Evolutionary conservation across 2,113 vertebrate genomes (phyloP).

Genomic region (Plectropomus leopardus): DNA sequence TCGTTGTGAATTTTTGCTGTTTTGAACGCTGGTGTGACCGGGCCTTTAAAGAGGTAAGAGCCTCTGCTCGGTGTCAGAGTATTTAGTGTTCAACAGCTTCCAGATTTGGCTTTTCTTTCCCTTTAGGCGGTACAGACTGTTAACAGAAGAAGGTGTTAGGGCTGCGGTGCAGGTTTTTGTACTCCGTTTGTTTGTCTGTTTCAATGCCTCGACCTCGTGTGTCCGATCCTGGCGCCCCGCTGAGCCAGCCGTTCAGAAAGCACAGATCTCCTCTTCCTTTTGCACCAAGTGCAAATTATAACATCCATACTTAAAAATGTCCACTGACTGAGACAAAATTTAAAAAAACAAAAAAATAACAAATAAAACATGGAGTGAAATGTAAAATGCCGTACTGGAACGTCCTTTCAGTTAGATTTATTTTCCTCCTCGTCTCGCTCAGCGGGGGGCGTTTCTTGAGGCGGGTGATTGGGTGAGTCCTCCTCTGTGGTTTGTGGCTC

Average conservation of each 20-base stretch:
- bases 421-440: conserved; percentile 69
- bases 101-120: conserved; percentile 17
- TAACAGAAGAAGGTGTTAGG: neutral
- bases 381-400: conserved; percentile 29
- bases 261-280: conserved; percentile 27
- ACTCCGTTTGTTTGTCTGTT: neutral
- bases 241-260: conserved; percentile 27
- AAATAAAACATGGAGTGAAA: conserved; percentile 53
- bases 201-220: neutral
- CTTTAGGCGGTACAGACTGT: neutral
- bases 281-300: conserved; percentile 58
- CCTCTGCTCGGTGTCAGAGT: neutral
- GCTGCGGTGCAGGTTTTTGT: conserved; percentile 10
- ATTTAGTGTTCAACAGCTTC: conserved; percentile 6
- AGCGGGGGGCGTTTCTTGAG: conserved; percentile 41
- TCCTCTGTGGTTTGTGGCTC: conserved; percentile 67
- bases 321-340: conserved; percentile 33
- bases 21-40: neutral
- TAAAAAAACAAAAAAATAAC: conserved; percentile 35
- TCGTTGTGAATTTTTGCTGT: too few species aligned
- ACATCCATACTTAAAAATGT: conserved; percentile 45
- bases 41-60: neutral
- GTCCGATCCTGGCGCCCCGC: neutral
- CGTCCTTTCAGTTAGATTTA: conserved; percentile 75
- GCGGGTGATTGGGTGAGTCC: conserved; percentile 46